These are phyloP conservation scores for Orchestes rusci DNA, from an alignment of 2,888 invertebrate species.

Conservation along the genomic window DNA sequence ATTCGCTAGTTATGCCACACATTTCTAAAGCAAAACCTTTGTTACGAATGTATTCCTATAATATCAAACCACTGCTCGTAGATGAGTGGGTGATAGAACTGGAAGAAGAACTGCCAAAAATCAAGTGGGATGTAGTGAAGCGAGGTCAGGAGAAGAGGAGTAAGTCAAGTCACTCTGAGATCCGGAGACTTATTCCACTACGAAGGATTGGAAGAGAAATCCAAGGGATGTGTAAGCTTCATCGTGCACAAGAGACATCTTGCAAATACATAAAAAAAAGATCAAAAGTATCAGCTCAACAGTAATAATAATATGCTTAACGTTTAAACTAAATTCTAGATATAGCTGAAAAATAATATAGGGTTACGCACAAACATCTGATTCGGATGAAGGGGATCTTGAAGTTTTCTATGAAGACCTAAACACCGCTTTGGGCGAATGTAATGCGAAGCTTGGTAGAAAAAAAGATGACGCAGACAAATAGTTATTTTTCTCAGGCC, in stretches of 20 bases:
- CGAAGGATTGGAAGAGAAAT: not conserved
- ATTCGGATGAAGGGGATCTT: no score
- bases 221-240: not conserved
- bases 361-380: no score
- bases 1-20: not conserved
- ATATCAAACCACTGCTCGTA: not conserved
- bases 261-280: not conserved
- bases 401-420: no score
- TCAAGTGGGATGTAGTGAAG: no score
- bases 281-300: no score
- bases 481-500: no score
- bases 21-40: not conserved
- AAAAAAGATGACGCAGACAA: no score
- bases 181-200: not conserved
- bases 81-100: not conserved
- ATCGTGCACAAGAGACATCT: constrained; percentile 1
- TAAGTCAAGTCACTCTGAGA: not conserved
- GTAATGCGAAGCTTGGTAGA: no score
- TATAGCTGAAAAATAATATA: no score
- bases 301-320: no score
- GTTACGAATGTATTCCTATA: not conserved
- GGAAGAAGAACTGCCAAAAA: not conserved
- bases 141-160: not conserved
- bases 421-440: no score
- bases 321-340: no score